Evolutionary conservation across 2,113 vertebrate genomes (phyloP).

Genomic region (Hemiscyllium ocellatum): DNA sequence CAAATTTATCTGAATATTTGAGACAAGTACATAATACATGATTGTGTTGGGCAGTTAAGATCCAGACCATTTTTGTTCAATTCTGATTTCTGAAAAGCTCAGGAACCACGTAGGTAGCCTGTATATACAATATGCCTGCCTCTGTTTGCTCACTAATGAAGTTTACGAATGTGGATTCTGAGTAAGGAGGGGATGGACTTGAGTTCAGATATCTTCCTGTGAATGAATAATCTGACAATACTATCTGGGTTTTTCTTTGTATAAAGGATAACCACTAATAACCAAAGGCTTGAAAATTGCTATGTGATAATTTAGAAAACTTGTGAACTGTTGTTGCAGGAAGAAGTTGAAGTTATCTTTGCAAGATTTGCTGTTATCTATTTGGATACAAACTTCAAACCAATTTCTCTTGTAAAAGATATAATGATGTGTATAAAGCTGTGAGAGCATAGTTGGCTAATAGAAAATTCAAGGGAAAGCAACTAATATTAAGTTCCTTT

Average conservation of each 20-base stretch:
- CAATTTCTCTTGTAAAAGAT: neutral
- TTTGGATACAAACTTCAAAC: neutral
- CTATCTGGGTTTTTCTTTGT: neutral
- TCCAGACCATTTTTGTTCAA: neutral
- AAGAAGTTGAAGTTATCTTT: neutral
- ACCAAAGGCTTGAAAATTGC: neutral
- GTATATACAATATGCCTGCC: too few relatives aligned
- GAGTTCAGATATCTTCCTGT: neutral
- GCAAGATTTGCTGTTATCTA: neutral
- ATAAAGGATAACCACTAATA: neutral
- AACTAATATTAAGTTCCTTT: conserved; percentile 39
- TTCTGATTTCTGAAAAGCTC: neutral
- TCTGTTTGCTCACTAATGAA: neutral
- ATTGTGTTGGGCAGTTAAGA: neutral
- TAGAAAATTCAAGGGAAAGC: neutral
- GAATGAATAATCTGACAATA: neutral
- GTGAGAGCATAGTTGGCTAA: neutral
- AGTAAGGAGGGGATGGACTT: neutral
- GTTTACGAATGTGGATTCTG: neutral
- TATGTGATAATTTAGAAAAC: neutral
- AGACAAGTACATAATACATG: neutral
- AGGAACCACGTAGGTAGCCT: neutral
- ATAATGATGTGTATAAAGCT: neutral
- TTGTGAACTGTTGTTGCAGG: neutral
- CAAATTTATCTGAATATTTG: neutral